A percentile compares a stretch with the other conserved stretches of the same genome.
phyloP scores from a whole-genome alignment of 1,140 invertebrate genomes.

The Mercenaria mercenaria region DNA sequence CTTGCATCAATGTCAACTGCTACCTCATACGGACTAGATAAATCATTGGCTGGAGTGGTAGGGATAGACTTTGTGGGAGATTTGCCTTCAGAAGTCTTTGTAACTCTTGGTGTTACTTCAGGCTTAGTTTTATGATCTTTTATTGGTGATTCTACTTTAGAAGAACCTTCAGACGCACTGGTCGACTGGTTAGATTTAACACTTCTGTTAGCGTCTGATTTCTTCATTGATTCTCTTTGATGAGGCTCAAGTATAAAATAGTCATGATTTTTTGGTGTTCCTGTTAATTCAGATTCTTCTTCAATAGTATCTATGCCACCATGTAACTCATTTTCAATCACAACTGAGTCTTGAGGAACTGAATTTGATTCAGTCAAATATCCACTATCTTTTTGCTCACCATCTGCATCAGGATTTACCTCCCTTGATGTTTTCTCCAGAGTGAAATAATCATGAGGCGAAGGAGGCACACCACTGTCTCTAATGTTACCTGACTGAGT shows the following conservation, averaged over 20 bases:
- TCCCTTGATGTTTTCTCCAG: conserved; percentile 11
- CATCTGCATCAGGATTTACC: neutral
- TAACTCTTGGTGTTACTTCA: conserved; percentile 48
- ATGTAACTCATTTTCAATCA: conserved; percentile 38
- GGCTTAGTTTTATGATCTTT: conserved; percentile 23
- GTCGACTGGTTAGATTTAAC: neutral
- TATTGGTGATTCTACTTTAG: conserved; percentile 12
- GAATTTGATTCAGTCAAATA: conserved; percentile 7
- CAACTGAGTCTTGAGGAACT: neutral
- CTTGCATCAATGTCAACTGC: neutral
- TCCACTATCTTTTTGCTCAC: neutral
- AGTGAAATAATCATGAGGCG: conserved; percentile 61
- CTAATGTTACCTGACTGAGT: conserved; percentile 7
- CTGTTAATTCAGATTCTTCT: conserved; percentile 1
- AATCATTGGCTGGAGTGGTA: neutral
- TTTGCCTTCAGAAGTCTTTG: neutral
- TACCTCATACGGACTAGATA: conserved; percentile 10
- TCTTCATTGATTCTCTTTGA: neutral
- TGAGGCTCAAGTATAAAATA: conserved; percentile 63
- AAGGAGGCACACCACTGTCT: neutral
- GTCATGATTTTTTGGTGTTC: conserved; percentile 45
- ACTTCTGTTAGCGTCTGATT: conserved; percentile 10
- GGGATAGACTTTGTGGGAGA: neutral
- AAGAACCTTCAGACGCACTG: neutral
- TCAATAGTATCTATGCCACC: conserved; percentile 14